Conservation (phyloP, 1,140 invertebrate genomes). For the Polypedilum vanderplanki region DNA sequence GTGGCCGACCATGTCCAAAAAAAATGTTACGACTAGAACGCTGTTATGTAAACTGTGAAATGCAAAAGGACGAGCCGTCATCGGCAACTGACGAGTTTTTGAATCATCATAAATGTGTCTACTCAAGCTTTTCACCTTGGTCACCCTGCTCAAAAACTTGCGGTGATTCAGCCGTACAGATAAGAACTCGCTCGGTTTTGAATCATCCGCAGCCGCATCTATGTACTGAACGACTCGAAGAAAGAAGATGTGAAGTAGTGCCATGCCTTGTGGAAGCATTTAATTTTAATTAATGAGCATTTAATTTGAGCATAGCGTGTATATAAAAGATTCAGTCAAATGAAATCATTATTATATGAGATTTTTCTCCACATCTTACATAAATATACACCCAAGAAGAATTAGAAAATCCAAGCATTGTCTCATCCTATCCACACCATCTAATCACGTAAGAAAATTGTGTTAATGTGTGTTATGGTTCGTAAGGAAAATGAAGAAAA, state of each 20-base stretch:
- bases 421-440: too few relatives aligned
- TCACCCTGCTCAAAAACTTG: constrained; percentile 56
- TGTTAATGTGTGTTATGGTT: background rate
- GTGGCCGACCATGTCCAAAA: constrained; percentile 60
- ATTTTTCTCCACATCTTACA: too few relatives aligned
- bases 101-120: constrained; percentile 47
- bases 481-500: background rate
- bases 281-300: constrained; percentile 8
- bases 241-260: constrained; percentile 36
- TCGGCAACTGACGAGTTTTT: constrained; percentile 34
- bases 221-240: constrained; percentile 41
- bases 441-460: background rate
- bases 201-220: constrained; percentile 35
- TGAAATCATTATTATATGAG: too few relatives aligned
- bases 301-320: background rate
- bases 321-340: too few relatives aligned
- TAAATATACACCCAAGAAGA: too few relatives aligned
- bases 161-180: constrained; percentile 46
- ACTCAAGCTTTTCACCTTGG: constrained; percentile 57
- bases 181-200: constrained; percentile 45
- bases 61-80: constrained; percentile 35
- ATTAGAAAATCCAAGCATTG: too few relatives aligned
- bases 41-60: constrained; percentile 39
- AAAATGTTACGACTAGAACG: constrained; percentile 44
- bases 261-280: constrained; percentile 32